Conservation (phyloP, 1,140 invertebrate species). For the Danaus plexippus region DNA sequence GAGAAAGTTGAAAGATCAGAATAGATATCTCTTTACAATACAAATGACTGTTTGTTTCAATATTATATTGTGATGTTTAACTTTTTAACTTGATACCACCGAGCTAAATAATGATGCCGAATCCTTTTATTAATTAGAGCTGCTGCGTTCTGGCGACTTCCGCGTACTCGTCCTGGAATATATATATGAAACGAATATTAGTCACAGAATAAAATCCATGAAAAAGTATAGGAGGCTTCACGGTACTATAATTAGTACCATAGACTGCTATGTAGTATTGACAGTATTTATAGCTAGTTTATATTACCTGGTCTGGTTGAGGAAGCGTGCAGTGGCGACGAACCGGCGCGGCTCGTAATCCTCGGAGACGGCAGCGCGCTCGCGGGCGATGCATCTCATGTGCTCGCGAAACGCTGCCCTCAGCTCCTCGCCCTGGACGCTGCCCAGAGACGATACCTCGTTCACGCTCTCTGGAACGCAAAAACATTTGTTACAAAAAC, state of each 20-base stretch:
- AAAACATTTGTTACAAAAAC: background rate
- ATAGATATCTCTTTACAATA: no score
- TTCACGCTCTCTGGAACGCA: constrained; percentile 25
- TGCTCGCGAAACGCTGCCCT: constrained; percentile 35
- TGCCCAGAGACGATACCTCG: constrained; percentile 16
- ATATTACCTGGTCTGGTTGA: constrained; percentile 15
- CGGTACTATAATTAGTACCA: no score
- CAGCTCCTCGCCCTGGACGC: constrained; percentile 18
- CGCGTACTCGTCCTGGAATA: constrained; percentile 8
- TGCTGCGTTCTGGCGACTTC: constrained; percentile 8
- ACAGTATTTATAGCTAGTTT: background rate
- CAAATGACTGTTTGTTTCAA: background rate
- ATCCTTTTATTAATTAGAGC: constrained; percentile 2
- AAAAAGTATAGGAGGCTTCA: no score
- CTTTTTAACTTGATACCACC: constrained; percentile 11
- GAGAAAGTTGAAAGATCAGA: no score
- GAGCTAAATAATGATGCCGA: background rate
- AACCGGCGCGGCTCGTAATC: constrained; percentile 36
- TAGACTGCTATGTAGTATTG: no score
- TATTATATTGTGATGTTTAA: background rate
- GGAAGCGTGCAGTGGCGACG: constrained; percentile 26
- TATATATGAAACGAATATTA: background rate
- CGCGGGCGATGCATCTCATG: constrained; percentile 27
- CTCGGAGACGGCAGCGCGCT: constrained; percentile 26
- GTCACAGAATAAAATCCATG: no score